phyloP scores from a whole-genome alignment of 2,113 vertebrate genomes.

The Triplophysa siluroides region DNA sequence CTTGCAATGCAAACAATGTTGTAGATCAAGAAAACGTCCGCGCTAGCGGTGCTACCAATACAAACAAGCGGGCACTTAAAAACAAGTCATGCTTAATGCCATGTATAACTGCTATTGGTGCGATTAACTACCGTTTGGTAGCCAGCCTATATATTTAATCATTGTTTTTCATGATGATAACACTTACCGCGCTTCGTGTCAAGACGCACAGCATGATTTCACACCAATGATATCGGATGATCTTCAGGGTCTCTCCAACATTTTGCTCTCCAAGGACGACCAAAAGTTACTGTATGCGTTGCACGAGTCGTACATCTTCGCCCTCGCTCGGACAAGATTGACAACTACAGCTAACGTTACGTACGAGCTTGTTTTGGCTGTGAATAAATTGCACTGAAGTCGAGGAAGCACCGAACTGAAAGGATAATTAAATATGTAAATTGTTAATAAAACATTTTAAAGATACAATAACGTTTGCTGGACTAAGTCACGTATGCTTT shows the following conservation, averaged over 20 bases:
- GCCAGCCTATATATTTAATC: too few relatives aligned
- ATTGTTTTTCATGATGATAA: not conserved
- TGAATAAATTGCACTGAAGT: not conserved
- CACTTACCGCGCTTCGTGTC: slow-evolving; percentile 82
- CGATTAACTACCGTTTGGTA: too few relatives aligned
- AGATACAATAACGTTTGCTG: not conserved
- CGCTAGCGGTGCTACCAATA: not conserved
- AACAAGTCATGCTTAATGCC: not conserved
- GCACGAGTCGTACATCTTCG: slow-evolving; percentile 5
- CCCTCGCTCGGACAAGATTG: slow-evolving; percentile 15
- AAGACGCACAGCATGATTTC: slow-evolving; percentile 79
- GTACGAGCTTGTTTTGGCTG: not conserved
- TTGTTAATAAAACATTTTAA: not conserved
- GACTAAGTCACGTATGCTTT: not conserved
- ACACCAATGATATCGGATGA: slow-evolving; percentile 34
- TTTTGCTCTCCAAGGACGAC: slow-evolving; percentile 49
- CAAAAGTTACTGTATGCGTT: slow-evolving; percentile 36
- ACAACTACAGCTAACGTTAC: slow-evolving; percentile 10
- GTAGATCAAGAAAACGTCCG: too few relatives aligned
- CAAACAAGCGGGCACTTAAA: not conserved
- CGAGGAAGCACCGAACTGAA: not conserved
- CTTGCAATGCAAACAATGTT: not conserved
- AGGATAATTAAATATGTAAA: too few relatives aligned
- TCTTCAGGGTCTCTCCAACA: slow-evolving; percentile 29
- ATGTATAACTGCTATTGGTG: not conserved